phyloP scores from a whole-genome alignment of 2,888 invertebrate genomes.

The Tortrix viridana region DNA sequence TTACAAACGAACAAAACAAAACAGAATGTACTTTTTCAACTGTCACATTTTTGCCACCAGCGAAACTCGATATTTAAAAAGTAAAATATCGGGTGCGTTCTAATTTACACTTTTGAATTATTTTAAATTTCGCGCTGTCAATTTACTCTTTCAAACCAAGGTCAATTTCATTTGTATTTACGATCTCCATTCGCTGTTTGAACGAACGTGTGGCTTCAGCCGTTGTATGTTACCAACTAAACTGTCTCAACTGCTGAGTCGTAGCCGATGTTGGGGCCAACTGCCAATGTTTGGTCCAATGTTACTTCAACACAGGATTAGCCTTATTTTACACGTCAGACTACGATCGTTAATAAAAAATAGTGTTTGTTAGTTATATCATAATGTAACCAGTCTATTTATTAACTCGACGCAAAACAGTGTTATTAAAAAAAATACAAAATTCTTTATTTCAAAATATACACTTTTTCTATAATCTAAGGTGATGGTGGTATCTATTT shows the following conservation, averaged over 20 bases:
- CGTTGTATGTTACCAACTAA: conserved; percentile 30
- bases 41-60: conserved; percentile 29
- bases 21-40: conserved; percentile 6
- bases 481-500: too few relatives aligned
- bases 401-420: too few relatives aligned
- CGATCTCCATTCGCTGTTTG: conserved; percentile 10
- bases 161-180: conserved; percentile 18
- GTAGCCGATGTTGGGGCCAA: conserved; percentile 6
- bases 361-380: too few relatives aligned
- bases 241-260: conserved; percentile 18
- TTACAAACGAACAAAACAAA: conserved; percentile 1
- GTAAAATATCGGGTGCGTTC: conserved; percentile 12
- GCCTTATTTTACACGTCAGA: too few relatives aligned
- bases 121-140: conserved; percentile 9
- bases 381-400: too few relatives aligned
- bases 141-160: conserved; percentile 25
- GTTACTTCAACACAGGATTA: conserved; percentile 23
- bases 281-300: conserved; percentile 31
- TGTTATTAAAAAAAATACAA: too few relatives aligned
- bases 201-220: conserved; percentile 17
- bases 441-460: too few relatives aligned
- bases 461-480: too few relatives aligned
- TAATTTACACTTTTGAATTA: conserved; percentile 1
- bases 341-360: too few relatives aligned
- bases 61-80: neutral